A percentile compares a stretch with the other conserved stretches of the same genome.
These are phyloP conservation scores for Scaptomyza caliginosa DNA, from an alignment of 2,888 invertebrate genomes.

Conservation along the genomic window DNA sequence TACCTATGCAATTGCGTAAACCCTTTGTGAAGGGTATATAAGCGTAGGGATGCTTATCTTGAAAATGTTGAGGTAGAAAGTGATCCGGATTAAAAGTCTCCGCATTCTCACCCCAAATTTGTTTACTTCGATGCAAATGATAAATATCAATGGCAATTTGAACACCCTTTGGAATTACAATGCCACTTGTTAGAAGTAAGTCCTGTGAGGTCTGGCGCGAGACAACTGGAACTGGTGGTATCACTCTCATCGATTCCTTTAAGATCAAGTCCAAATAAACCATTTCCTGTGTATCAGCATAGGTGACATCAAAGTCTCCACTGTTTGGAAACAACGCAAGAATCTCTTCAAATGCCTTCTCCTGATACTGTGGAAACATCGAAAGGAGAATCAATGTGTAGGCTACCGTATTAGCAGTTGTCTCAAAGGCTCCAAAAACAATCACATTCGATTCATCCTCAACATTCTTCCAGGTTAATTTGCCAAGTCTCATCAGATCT, in stretches of 20 bases:
- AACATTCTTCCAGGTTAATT: constrained; percentile 76
- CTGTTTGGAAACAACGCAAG: constrained; percentile 61
- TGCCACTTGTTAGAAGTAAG: constrained; percentile 70
- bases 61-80: constrained; percentile 80
- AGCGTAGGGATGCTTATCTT: constrained; percentile 80
- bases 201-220: constrained; percentile 73
- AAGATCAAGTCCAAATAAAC: constrained; percentile 80
- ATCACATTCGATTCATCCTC: constrained; percentile 80
- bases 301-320: constrained; percentile 70
- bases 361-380: constrained; percentile 81
- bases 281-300: constrained; percentile 78
- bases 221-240: constrained; percentile 81
- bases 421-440: constrained; percentile 82
- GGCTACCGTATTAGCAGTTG: constrained; percentile 79
- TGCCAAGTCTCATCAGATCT: constrained; percentile 67
- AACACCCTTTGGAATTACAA: constrained; percentile 77
- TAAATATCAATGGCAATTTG: constrained; percentile 81
- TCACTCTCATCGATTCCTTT: constrained; percentile 81
- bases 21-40: constrained; percentile 83
- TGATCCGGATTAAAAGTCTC: constrained; percentile 82
- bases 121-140: constrained; percentile 79
- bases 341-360: constrained; percentile 79
- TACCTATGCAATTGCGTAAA: constrained; percentile 81
- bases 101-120: constrained; percentile 82
- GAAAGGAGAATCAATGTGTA: constrained; percentile 75